Percentiles rank a stretch among this genome's conserved stretches.
Evolutionary conservation across 1,140 invertebrate species (phyloP).

Genomic region (Mesaphorura yosii): DNA sequence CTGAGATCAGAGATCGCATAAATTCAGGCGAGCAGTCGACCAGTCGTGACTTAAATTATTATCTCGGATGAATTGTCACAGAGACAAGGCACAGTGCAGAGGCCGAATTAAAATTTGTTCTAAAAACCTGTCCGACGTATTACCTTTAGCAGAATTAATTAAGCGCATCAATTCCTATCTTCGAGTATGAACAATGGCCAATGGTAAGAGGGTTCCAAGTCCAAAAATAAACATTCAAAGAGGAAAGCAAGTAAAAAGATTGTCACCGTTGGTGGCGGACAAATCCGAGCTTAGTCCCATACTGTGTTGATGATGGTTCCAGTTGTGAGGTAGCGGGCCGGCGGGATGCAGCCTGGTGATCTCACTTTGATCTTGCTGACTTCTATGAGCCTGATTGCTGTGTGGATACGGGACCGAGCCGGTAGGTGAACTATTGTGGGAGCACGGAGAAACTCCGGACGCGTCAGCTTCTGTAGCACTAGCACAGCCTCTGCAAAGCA

Average conservation of each 20-base stretch:
- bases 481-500: too few relatives aligned
- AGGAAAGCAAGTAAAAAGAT: background rate
- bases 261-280: constrained; percentile 12
- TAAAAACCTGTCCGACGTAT: background rate
- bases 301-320: constrained; percentile 15
- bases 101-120: background rate
- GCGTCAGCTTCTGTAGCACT: too few relatives aligned
- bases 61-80: too few relatives aligned
- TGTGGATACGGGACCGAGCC: too few relatives aligned
- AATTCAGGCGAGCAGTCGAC: too few relatives aligned
- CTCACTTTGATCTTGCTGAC: too few relatives aligned
- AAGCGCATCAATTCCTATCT: background rate
- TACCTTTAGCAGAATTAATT: background rate
- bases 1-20: background rate
- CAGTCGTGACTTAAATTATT: too few relatives aligned
- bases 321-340: too few relatives aligned
- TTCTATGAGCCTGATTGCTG: too few relatives aligned
- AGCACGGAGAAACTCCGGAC: too few relatives aligned
- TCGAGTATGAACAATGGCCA: background rate
- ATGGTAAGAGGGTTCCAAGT: background rate
- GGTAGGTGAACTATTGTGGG: too few relatives aligned
- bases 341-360: too few relatives aligned
- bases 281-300: constrained; percentile 29
- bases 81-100: background rate
- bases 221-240: background rate